Conservation (phyloP, 2,113 vertebrate genomes). For the Falcunculus frontatus region DNA sequence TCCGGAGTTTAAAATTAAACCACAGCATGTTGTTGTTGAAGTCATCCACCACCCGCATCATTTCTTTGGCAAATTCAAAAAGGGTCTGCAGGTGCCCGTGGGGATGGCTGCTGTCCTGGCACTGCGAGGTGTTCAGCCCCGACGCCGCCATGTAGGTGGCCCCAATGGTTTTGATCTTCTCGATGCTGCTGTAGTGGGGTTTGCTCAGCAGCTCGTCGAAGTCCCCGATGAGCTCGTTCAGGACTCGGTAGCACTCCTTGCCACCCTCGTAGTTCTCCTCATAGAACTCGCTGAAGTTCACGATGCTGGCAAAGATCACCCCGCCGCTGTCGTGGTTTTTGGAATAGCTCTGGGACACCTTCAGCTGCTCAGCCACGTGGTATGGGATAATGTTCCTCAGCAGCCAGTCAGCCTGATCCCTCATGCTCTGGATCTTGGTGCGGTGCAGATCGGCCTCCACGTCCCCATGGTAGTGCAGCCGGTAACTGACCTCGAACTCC, state of each 20-base stretch:
- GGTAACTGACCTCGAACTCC: slow-evolving; percentile 97
- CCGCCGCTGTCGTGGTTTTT: slow-evolving; percentile 95
- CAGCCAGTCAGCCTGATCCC: slow-evolving; percentile 95
- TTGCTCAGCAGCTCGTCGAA: slow-evolving; percentile 92
- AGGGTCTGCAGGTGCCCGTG: slow-evolving; percentile 88
- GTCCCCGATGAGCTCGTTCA: slow-evolving; percentile 95
- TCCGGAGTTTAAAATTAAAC: slow-evolving; percentile 94
- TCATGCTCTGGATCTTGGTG: slow-evolving; percentile 94
- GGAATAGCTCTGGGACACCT: slow-evolving; percentile 97
- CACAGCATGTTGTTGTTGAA: slow-evolving; percentile 99
- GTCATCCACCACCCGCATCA: slow-evolving; percentile 97
- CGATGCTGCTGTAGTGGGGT: slow-evolving; percentile 85
- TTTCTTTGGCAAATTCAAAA: slow-evolving; percentile 96
- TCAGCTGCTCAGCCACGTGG: slow-evolving; percentile 95
- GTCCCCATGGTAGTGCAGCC: slow-evolving; percentile 95
- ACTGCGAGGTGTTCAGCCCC: slow-evolving; percentile 85
- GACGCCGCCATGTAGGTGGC: slow-evolving; percentile 98
- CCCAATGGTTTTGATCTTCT: slow-evolving; percentile 99
- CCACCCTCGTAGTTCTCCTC: slow-evolving; percentile 98
- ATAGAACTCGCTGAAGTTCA: slow-evolving; percentile 98
- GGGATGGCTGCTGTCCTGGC: slow-evolving; percentile 78
- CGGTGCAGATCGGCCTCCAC: slow-evolving; percentile 95
- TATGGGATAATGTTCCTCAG: slow-evolving; percentile 97
- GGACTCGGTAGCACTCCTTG: slow-evolving; percentile 96
- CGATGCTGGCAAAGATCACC: slow-evolving; percentile 96